phyloP scores from a whole-genome alignment of 2,797 vertebrate genomes.

The Gymnoscopelus braueri region DNA sequence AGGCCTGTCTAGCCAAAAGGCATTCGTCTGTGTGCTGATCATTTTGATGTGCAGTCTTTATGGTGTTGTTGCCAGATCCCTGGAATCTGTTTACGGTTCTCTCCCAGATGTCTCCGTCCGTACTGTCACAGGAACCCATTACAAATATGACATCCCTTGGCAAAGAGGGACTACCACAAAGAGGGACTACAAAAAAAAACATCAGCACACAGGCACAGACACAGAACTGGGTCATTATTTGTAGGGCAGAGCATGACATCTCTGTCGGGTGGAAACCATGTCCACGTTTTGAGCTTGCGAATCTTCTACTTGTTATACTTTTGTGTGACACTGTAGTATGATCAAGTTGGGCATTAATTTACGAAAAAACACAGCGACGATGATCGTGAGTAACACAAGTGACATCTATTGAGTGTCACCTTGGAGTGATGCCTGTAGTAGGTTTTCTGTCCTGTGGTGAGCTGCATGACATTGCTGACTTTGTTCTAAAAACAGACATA shows the following conservation, averaged over 20 bases:
- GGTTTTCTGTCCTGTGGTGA: conserved; percentile 7
- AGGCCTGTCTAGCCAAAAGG: too few species aligned
- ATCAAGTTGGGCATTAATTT: too few species aligned
- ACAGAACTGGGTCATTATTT: conserved; percentile 40
- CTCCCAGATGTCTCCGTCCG: conserved; percentile 21
- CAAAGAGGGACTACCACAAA: neutral
- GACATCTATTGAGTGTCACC: conserved; percentile 11
- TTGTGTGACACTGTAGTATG: too few species aligned
- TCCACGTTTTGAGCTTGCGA: too few species aligned
- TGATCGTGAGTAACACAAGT: conserved; percentile 17
- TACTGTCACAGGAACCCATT: conserved; percentile 26
- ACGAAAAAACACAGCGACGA: too few species aligned
- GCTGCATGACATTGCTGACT: too few species aligned
- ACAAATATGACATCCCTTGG: conserved; percentile 31
- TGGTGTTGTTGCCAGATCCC: conserved; percentile 27
- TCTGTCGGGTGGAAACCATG: too few species aligned
- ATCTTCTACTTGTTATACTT: too few species aligned
- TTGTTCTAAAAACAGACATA: neutral
- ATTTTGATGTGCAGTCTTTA: neutral
- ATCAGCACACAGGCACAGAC: neutral
- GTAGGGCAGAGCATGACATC: conserved; percentile 5
- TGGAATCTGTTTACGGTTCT: conserved; percentile 35
- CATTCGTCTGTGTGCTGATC: neutral
- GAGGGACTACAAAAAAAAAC: too few species aligned
- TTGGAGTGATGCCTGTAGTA: conserved; percentile 6